Percentiles rank a stretch among this genome's conserved stretches.
phyloP scores from a whole-genome alignment of 2,797 vertebrate species.

The Trichosurus vulpecula region DNA sequence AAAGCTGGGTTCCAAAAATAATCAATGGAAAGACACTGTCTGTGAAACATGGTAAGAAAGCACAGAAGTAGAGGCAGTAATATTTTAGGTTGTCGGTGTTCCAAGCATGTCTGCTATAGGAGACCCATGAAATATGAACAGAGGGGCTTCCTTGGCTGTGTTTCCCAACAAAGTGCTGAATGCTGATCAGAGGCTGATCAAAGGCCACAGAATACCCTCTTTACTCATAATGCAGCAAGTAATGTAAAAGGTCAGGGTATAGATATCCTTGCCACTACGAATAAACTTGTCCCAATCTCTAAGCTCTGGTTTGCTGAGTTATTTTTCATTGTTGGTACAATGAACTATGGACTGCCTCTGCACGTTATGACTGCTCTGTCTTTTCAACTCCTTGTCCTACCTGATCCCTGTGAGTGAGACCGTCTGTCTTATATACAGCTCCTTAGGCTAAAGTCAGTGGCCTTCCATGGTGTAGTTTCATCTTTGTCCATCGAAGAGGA shows the following conservation, averaged over 20 bases:
- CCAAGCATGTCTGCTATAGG: conserved; percentile 30
- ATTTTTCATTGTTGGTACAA: background rate
- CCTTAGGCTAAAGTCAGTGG: background rate
- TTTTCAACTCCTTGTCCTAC: background rate
- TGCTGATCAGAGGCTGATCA: background rate
- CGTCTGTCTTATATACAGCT: background rate
- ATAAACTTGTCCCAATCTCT: background rate
- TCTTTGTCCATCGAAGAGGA: background rate
- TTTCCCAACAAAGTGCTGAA: background rate
- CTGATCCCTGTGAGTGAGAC: background rate
- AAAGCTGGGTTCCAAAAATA: conserved; percentile 58
- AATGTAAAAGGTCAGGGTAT: background rate
- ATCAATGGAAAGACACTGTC: conserved; percentile 42
- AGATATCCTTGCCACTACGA: background rate
- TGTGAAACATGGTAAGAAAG: conserved; percentile 14
- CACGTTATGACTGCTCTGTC: background rate
- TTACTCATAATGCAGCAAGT: background rate
- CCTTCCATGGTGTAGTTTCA: background rate
- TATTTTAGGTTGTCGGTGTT: background rate
- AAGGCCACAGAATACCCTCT: background rate
- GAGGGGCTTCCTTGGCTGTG: background rate
- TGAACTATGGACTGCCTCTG: background rate
- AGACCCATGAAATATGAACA: conserved; percentile 10
- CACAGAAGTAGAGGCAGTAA: background rate
- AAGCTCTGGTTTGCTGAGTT: background rate